These are phyloP conservation scores for Byasa hedistus DNA, from an alignment of 2,888 invertebrate species.

Conservation along the genomic window DNA sequence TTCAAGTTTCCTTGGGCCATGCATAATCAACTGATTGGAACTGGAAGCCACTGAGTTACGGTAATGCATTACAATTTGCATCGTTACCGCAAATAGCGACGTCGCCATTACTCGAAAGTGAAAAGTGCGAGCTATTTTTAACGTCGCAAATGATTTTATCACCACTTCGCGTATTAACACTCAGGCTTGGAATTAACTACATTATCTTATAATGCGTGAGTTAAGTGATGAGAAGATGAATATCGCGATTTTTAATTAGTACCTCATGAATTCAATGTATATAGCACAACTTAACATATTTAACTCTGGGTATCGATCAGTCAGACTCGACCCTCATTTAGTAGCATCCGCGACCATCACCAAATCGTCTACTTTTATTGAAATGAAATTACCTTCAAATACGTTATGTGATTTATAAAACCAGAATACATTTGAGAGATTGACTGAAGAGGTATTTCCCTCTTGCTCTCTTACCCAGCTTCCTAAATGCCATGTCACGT, in stretches of 20 bases:
- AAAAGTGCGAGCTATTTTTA: constrained; percentile 35
- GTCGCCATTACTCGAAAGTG: constrained; percentile 33
- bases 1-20: not conserved
- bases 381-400: too few species aligned
- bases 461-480: too few species aligned
- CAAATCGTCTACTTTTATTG: too few species aligned
- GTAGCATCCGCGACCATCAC: too few species aligned
- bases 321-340: too few species aligned
- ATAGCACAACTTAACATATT: too few species aligned
- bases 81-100: constrained; percentile 30
- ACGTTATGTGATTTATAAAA: too few species aligned
- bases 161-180: constrained; percentile 37
- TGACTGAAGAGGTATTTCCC: too few species aligned
- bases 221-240: constrained; percentile 7
- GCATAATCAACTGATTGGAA: constrained; percentile 2
- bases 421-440: too few species aligned
- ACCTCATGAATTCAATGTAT: not conserved
- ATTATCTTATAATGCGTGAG: not conserved
- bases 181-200: constrained; percentile 29
- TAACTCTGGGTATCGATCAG: too few species aligned
- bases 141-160: constrained; percentile 32
- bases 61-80: constrained; percentile 10
- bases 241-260: not conserved
- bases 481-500: too few species aligned
- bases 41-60: constrained; percentile 9